Base-by-base conservation (phyloP, 92 coral and sea anemone species). In the Pocillopora meandrina region DNA sequence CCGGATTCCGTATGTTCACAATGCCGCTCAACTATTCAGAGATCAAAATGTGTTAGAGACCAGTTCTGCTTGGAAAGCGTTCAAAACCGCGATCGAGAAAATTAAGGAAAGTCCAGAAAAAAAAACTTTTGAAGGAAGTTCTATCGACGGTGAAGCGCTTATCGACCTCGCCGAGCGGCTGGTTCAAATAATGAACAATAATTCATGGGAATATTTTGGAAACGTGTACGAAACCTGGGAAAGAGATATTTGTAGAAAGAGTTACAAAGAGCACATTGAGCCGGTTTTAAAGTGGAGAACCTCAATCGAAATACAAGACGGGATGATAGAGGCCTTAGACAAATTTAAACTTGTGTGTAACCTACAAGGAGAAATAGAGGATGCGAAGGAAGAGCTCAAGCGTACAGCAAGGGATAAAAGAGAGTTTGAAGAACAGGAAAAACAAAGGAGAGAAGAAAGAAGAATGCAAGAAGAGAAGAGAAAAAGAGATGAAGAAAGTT, bases 181-280 rank as follows among this genome's bases (percentile, higher is more conserved):
- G 10, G 33, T 15, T 2, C 60, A 71, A 2, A 10, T 61, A 3
- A 82, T 82, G 79, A 82, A 82, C 15, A 1, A 13, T 12, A 19
- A 82, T 71, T 26, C 70, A 5, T 72, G 86, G 86, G 31, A 26
- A 14, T 78, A 82, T 19, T 82, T 82, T 16, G 86, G 42, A 10
- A 42, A 72, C 7, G 34, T 16, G 17, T 82, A 82, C 17, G 57
- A 9, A 0, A 11, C 35, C 9, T 1, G 72, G 5, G 86, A 82
- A 60, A 82, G 58, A 19, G 20, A 82, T 11, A 33, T 82, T 6
- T 82, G 86, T 35, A 61, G 18, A 7, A 72, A 79, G 17, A 16
- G 70, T 26, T 14, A 81, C 9, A 34, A 18, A 26, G 26, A 81
- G 31, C 59, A 12, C 31, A 10, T 68, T 0, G 49, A 68, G 67